Percentiles rank a stretch among this genome's conserved stretches.
Conservation (phyloP, 1,140 invertebrate genomes). For the Sitophilus oryzae region DNA sequence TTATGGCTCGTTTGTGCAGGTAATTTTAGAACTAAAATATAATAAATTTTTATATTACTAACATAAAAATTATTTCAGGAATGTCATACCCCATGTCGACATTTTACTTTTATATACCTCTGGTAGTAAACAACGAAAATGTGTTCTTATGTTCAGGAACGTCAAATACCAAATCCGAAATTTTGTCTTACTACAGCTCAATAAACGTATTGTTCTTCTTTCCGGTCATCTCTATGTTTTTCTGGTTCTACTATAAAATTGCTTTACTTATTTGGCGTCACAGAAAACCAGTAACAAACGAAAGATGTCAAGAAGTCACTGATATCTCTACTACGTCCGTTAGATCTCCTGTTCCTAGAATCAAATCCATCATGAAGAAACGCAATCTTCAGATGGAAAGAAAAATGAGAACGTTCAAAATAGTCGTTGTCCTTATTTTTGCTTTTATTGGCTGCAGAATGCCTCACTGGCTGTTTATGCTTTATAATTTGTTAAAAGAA, state of each 20-base stretch:
- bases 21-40: slow-evolving; percentile 13
- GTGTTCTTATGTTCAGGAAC: slow-evolving; percentile 12
- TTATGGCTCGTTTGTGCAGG: slow-evolving; percentile 43
- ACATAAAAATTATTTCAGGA: slow-evolving; percentile 23
- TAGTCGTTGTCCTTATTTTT: slow-evolving; percentile 50
- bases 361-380: slow-evolving; percentile 14
- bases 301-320: slow-evolving; percentile 20
- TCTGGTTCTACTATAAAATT: slow-evolving; percentile 51
- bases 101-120: slow-evolving; percentile 28
- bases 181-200: slow-evolving; percentile 41
- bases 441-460: slow-evolving; percentile 48
- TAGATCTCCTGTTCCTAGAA: slow-evolving; percentile 14
- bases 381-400: slow-evolving; percentile 39
- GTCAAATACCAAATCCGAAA: slow-evolving; percentile 34
- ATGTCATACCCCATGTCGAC: slow-evolving; percentile 33
- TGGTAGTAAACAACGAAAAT: slow-evolving; percentile 20
- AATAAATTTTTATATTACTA: slow-evolving; percentile 1
- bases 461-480: slow-evolving; percentile 49
- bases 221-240: slow-evolving; percentile 48
- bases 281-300: slow-evolving; percentile 30
- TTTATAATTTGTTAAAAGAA: slow-evolving; percentile 42
- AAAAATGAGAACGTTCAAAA: slow-evolving; percentile 50
- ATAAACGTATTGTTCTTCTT: slow-evolving; percentile 50
- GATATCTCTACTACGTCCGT: slow-evolving; percentile 28
- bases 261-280: slow-evolving; percentile 48